Conservation (phyloP, 2,888 invertebrate species). For the Flabesymbios commensalis region DNA sequence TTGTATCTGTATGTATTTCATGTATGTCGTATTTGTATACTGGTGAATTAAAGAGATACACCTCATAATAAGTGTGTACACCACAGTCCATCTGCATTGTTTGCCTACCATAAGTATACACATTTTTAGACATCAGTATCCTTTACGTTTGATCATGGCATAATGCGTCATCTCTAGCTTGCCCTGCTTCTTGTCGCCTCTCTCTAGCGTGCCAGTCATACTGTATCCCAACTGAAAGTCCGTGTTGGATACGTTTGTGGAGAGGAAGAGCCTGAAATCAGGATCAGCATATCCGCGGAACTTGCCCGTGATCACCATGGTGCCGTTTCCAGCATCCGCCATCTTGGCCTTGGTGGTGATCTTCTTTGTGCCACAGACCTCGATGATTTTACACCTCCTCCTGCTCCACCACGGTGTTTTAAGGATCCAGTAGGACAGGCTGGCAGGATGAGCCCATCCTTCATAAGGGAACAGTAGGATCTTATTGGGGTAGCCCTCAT, state of each 20-base stretch:
- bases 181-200: constrained; percentile 75
- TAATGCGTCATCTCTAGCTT: constrained; percentile 84
- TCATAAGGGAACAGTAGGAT: constrained; percentile 85
- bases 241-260: constrained; percentile 81
- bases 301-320: constrained; percentile 79
- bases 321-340: constrained; percentile 76
- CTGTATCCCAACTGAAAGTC: constrained; percentile 90
- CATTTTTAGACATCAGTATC: constrained; percentile 66
- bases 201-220: constrained; percentile 82
- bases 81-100: too few species aligned
- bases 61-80: too few species aligned
- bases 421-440: constrained; percentile 83
- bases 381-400: constrained; percentile 81
- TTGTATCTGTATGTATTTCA: too few species aligned
- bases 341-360: constrained; percentile 78
- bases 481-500: constrained; percentile 82
- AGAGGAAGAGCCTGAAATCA: constrained; percentile 70
- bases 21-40: too few species aligned
- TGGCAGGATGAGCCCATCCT: constrained; percentile 85
- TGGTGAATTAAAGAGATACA: too few species aligned
- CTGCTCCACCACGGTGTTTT: constrained; percentile 86
- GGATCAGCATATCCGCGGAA: constrained; percentile 66
- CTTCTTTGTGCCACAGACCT: constrained; percentile 79
- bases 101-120: too few species aligned
- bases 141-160: constrained; percentile 81